Evolutionary conservation across 2,888 invertebrate genomes (phyloP).

Genomic region (Sipha maydis): DNA sequence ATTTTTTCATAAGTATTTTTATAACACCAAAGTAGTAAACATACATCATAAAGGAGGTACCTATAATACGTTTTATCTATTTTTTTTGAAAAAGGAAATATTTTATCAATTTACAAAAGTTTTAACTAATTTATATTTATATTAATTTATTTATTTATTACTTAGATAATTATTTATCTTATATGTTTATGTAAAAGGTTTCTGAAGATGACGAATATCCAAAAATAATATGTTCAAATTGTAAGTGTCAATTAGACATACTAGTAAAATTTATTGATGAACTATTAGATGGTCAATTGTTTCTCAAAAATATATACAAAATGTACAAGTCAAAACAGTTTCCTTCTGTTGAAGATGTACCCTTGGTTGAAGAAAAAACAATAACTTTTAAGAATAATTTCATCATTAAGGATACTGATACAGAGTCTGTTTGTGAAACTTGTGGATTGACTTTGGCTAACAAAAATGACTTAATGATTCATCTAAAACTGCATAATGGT

Average conservation of each 20-base stretch:
- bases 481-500: slow-evolving; percentile 45
- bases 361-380: not conserved
- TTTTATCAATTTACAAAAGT: too few relatives aligned
- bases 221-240: slow-evolving; percentile 44
- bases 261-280: slow-evolving; percentile 37
- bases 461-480: slow-evolving; percentile 13
- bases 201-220: slow-evolving; percentile 50
- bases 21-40: too few relatives aligned
- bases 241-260: slow-evolving; percentile 50
- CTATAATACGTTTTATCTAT: too few relatives aligned
- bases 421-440: slow-evolving; percentile 19
- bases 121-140: too few relatives aligned
- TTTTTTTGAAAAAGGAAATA: too few relatives aligned
- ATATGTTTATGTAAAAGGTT: not conserved
- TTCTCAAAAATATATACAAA: slow-evolving; percentile 19
- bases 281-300: slow-evolving; percentile 23
- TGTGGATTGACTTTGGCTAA: slow-evolving; percentile 6
- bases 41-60: too few relatives aligned
- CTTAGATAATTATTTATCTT: not conserved
- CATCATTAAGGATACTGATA: not conserved
- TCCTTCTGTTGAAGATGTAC: not conserved
- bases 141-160: not conserved
- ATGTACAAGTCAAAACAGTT: slow-evolving; percentile 36
- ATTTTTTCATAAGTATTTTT: too few relatives aligned
- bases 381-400: not conserved